These are phyloP conservation scores for Oryzias woworae DNA, from an alignment of 2,113 vertebrate species.

Conservation along the genomic window DNA sequence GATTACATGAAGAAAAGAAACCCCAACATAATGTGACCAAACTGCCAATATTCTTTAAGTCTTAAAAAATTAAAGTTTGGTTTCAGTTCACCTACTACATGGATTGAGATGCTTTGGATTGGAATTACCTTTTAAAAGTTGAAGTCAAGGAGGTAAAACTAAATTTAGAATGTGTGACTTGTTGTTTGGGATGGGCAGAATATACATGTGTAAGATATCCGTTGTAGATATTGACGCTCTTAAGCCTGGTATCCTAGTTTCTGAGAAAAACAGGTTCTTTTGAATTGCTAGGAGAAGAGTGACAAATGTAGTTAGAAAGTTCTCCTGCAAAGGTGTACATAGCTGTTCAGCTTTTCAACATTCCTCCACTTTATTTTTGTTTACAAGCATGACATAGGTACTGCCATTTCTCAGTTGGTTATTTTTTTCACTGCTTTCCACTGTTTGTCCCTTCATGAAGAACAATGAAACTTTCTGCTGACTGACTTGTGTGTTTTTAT, in stretches of 20 bases:
- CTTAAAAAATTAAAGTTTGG: too few species aligned
- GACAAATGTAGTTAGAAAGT: neutral
- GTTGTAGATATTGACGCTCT: constrained; percentile 9
- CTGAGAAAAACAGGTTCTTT: constrained; percentile 19
- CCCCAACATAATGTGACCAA: too few species aligned
- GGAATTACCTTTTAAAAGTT: too few species aligned
- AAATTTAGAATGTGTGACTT: too few species aligned
- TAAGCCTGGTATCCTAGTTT: constrained; percentile 13
- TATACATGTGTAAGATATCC: too few species aligned
- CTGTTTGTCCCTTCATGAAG: constrained; percentile 13
- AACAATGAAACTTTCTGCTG: constrained; percentile 18
- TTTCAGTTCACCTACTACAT: too few species aligned
- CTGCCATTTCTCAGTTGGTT: constrained; percentile 46
- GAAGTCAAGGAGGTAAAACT: too few species aligned
- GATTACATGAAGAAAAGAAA: too few species aligned
- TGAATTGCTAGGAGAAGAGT: constrained; percentile 36
- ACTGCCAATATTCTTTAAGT: too few species aligned
- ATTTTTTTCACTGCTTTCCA: constrained; percentile 23
- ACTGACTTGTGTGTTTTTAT: constrained; percentile 10
- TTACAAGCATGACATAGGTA: constrained; percentile 68
- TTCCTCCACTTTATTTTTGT: constrained; percentile 53
- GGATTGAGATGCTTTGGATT: too few species aligned
- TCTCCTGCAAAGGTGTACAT: constrained; percentile 56
- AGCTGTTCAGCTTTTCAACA: constrained; percentile 30
- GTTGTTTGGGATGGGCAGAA: too few species aligned